Percentiles rank a stretch among this genome's conserved stretches.
These are phyloP conservation scores for Hofmannophila pseudospretella DNA, from an alignment of 2,888 invertebrate genomes.

Conservation along the genomic window DNA sequence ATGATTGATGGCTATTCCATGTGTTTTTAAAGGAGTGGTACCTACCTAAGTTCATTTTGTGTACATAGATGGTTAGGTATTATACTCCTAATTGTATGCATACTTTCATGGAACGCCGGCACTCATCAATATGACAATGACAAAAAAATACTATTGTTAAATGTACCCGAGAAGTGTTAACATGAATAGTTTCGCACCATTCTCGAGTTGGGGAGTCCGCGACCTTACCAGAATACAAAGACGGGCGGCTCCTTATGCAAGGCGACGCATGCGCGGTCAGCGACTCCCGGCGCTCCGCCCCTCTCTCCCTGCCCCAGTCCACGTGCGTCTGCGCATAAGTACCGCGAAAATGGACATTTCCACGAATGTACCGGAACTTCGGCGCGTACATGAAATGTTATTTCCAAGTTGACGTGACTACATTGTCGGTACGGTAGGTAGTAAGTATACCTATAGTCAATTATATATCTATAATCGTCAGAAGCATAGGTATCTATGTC, in stretches of 20 bases:
- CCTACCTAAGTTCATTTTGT: too few relatives aligned
- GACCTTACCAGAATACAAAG: constrained; percentile 66
- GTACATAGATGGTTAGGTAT: too few relatives aligned
- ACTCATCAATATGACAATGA: constrained; percentile 49
- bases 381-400: constrained; percentile 30
- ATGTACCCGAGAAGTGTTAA: constrained; percentile 52
- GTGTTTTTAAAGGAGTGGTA: too few relatives aligned
- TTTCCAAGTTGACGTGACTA: constrained; percentile 17
- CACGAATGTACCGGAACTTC: constrained; percentile 63
- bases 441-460: too few relatives aligned
- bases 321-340: constrained; percentile 47
- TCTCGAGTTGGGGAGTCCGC: constrained; percentile 58
- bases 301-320: constrained; percentile 29
- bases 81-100: constrained; percentile 27
- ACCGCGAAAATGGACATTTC: constrained; percentile 68
- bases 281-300: constrained; percentile 42
- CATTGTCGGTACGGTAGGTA: too few relatives aligned
- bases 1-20: too few relatives aligned
- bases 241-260: constrained; percentile 53
- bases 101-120: constrained; percentile 36
- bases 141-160: constrained; percentile 61
- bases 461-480: too few relatives aligned
- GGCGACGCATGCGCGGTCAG: constrained; percentile 63
- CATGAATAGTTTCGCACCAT: constrained; percentile 67
- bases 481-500: too few relatives aligned